Conservation (phyloP, 23 tunicate genomes). For the Ascidia mentula region DNA sequence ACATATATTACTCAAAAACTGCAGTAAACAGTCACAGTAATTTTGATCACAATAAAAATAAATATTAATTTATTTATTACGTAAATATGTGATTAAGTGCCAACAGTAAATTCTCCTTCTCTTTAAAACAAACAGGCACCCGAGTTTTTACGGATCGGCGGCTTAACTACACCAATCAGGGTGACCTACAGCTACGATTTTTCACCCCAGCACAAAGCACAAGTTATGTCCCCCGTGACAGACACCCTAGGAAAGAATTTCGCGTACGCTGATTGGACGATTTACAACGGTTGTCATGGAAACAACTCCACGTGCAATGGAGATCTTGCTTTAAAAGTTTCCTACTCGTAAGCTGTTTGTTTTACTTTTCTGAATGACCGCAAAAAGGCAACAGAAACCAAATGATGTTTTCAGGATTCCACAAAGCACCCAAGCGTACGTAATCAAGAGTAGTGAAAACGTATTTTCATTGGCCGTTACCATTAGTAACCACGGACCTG, state of each 20-base stretch:
- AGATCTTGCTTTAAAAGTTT: not conserved
- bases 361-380: not conserved
- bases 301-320: not conserved
- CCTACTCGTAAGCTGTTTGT: not conserved
- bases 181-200: not conserved
- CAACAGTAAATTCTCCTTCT: too few species aligned
- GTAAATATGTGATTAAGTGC: too few species aligned
- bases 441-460: not conserved
- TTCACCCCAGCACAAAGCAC: not conserved
- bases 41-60: too few species aligned
- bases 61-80: too few species aligned
- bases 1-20: too few species aligned
- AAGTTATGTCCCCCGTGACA: not conserved
- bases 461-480: not conserved
- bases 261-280: not conserved
- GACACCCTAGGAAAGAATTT: not conserved
- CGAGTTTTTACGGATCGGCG: not conserved
- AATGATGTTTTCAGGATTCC: not conserved
- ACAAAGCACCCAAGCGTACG: not conserved
- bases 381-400: too few species aligned
- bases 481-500: slow-evolving; percentile 2
- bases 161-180: not conserved
- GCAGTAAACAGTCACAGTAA: too few species aligned
- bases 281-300: slow-evolving; percentile 11
- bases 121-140: too few species aligned